These are phyloP conservation scores for Acrobasis consociella DNA, from an alignment of 2,888 invertebrate species.

Conservation along the genomic window DNA sequence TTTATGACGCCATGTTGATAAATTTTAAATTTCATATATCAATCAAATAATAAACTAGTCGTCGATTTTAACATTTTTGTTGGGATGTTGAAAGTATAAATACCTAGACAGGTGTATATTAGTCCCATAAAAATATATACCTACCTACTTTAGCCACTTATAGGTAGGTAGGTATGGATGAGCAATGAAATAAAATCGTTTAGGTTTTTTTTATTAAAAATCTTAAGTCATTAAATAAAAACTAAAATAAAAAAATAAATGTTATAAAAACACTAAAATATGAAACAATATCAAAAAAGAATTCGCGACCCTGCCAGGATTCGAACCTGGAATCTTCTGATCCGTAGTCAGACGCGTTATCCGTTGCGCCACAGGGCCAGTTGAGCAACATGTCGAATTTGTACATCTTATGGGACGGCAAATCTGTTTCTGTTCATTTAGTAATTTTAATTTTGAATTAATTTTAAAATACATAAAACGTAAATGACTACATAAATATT, in stretches of 20 bases:
- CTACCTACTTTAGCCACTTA: too few species aligned
- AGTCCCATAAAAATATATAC: too few species aligned
- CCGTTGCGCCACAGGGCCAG: constrained; percentile 85
- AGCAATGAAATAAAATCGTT: too few species aligned
- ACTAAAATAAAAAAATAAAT: neutral
- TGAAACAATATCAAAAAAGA: constrained; percentile 20
- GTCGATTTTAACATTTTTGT: too few species aligned
- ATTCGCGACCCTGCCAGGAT: constrained; percentile 83
- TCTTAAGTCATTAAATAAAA: too few species aligned
- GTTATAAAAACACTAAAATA: constrained; percentile 26
- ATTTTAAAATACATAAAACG: too few species aligned
- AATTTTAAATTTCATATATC: neutral
- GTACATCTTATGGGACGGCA: neutral
- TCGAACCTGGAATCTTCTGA: constrained; percentile 87
- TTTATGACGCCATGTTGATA: neutral
- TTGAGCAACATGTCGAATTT: constrained; percentile 28
- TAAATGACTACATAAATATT: too few species aligned
- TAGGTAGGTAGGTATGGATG: too few species aligned
- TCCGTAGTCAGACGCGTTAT: constrained; percentile 89
- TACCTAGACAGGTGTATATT: too few species aligned
- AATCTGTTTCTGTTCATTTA: neutral
- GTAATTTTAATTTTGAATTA: too few species aligned
- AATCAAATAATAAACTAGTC: neutral
- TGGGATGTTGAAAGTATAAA: too few species aligned
- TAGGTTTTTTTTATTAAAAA: too few species aligned